Conservation (phyloP, 2,888 invertebrate species). For the Cyclophora punctaria region DNA sequence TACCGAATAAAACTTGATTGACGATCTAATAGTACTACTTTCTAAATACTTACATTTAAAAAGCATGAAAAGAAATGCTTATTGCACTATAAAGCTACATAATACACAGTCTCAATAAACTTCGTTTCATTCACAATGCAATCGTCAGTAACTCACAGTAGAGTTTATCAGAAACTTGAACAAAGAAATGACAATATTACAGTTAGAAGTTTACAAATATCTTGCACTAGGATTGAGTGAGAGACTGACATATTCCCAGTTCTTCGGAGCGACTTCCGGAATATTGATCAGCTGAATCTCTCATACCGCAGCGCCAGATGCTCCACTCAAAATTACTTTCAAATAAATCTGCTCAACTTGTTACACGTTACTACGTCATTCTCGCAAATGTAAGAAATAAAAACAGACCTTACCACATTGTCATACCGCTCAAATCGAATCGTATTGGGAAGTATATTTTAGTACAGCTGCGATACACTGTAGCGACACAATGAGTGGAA, state of each 20-base stretch:
- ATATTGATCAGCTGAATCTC: constrained; percentile 71
- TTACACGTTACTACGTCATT: constrained; percentile 26
- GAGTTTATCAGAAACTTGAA: not conserved
- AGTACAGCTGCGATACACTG: constrained; percentile 2
- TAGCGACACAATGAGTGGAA: constrained; percentile 5
- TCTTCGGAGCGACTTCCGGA: constrained; percentile 62
- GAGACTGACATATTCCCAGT: constrained; percentile 68
- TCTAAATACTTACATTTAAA: no score
- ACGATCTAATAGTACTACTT: no score
- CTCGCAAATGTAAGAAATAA: constrained; percentile 1
- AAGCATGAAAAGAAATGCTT: no score
- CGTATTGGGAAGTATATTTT: not conserved
- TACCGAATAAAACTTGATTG: no score
- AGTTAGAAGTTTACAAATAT: constrained; percentile 44
- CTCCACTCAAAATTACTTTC: constrained; percentile 69
- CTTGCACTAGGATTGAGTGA: constrained; percentile 55
- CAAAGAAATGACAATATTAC: constrained; percentile 15
- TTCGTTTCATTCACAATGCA: no score
- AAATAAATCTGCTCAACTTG: constrained; percentile 63
- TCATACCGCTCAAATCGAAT: constrained; percentile 3
- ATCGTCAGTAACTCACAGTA: not conserved
- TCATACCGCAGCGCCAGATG: constrained; percentile 70
- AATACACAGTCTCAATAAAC: no score
- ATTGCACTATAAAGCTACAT: no score
- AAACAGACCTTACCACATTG: constrained; percentile 5